These are phyloP conservation scores for Drepana falcataria DNA, from an alignment of 2,888 invertebrate species.

Conservation along the genomic window DNA sequence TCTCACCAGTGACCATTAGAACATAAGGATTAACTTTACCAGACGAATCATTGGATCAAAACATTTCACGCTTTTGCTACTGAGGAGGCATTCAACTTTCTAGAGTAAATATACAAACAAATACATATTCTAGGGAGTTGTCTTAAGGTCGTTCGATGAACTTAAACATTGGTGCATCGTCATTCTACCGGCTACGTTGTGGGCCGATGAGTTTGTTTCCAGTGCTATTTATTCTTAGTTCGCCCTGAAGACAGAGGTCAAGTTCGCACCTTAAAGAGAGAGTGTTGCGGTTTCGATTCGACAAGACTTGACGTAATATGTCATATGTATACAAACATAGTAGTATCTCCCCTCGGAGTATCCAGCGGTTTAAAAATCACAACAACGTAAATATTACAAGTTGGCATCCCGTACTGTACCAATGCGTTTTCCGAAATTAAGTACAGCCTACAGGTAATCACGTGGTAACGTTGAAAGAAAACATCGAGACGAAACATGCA, in stretches of 20 bases:
- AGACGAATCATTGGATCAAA: no score
- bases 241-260: slow-evolving; percentile 15
- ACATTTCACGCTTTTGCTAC: not conserved
- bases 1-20: no score
- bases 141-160: slow-evolving; percentile 23
- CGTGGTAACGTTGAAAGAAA: no score
- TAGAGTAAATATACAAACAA: not conserved
- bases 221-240: slow-evolving; percentile 23
- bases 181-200: slow-evolving; percentile 12
- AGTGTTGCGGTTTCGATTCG: not conserved
- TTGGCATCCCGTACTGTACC: no score
- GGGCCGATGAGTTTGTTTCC: slow-evolving; percentile 20
- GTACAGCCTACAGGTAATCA: no score
- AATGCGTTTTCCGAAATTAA: no score
- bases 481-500: no score
- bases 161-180: slow-evolving; percentile 18
- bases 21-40: no score
- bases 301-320: not conserved
- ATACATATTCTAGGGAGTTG: slow-evolving; percentile 6
- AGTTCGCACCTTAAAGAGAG: slow-evolving; percentile 9
- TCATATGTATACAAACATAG: not conserved
- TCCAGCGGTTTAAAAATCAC: no score
- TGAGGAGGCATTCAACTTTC: not conserved
- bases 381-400: no score
- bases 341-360: not conserved